phyloP scores from a whole-genome alignment of 2,888 invertebrate species.

The Uloborus plumipes region DNA sequence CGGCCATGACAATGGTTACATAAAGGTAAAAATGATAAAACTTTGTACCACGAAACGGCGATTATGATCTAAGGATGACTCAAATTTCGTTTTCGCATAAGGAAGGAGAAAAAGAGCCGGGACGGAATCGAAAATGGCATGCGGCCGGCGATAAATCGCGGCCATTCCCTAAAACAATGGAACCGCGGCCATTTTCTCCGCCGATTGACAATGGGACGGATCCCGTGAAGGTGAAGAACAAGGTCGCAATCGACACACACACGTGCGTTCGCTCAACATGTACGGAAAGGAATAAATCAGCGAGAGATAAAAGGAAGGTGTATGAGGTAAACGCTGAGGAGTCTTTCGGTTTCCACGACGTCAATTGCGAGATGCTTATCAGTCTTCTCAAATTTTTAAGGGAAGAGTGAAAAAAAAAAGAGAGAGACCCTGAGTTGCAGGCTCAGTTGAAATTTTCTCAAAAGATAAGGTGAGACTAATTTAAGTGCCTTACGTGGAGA shows the following conservation, averaged over 20 bases:
- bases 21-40: no score
- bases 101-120: neutral
- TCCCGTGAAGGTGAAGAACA: slow-evolving; percentile 53
- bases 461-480: no score
- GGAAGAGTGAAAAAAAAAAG: neutral
- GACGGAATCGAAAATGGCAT: neutral
- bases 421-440: slow-evolving; percentile 20
- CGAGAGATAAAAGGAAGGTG: neutral
- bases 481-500: no score
- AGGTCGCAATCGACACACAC: slow-evolving; percentile 13
- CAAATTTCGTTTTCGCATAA: no score
- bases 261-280: no score
- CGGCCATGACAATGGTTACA: no score
- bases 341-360: no score
- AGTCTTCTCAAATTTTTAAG: neutral
- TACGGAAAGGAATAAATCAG: no score
- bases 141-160: no score
- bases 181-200: slow-evolving; percentile 2
- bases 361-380: no score
- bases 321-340: neutral
- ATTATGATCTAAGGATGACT: no score
- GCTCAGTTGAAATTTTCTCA: slow-evolving; percentile 14
- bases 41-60: no score
- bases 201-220: slow-evolving; percentile 46
- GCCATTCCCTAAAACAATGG: slow-evolving; percentile 1